These are phyloP conservation scores for Macrocentrus cingulum DNA, from an alignment of 1,140 invertebrate species.

Conservation along the genomic window DNA sequence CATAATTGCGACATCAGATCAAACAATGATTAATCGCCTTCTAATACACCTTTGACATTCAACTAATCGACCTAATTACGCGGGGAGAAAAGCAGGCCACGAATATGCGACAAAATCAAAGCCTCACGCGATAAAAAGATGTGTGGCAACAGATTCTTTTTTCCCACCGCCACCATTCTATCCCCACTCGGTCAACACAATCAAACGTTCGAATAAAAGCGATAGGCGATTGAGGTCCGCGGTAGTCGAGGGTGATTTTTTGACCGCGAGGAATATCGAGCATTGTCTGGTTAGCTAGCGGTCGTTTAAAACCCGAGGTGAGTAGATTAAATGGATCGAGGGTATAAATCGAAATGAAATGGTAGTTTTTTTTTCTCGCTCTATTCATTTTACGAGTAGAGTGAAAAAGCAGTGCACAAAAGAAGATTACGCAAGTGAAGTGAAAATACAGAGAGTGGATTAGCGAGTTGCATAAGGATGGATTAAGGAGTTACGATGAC, in stretches of 20 bases:
- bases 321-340: not conserved
- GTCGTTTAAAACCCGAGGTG: not conserved
- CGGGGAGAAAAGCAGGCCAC: too few species aligned
- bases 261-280: not conserved
- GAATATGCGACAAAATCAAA: too few species aligned
- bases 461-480: constrained; percentile 11
- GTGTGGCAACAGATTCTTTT: constrained; percentile 8
- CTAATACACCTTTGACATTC: too few species aligned
- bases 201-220: constrained; percentile 22
- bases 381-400: too few species aligned
- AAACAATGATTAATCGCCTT: too few species aligned
- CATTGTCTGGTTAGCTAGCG: too few species aligned
- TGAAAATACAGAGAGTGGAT: not conserved
- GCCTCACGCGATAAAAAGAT: too few species aligned
- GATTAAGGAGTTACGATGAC: too few species aligned
- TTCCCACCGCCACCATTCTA: not conserved
- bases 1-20: too few species aligned
- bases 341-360: not conserved
- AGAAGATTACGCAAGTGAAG: constrained; percentile 19
- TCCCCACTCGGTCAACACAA: not conserved
- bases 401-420: too few species aligned
- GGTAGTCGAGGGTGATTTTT: constrained; percentile 17
- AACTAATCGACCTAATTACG: too few species aligned
- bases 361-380: too few species aligned
- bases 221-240: constrained; percentile 6